Evolutionary conservation across 2,113 vertebrate genomes (phyloP).

Genomic region (Silurus meridionalis): DNA sequence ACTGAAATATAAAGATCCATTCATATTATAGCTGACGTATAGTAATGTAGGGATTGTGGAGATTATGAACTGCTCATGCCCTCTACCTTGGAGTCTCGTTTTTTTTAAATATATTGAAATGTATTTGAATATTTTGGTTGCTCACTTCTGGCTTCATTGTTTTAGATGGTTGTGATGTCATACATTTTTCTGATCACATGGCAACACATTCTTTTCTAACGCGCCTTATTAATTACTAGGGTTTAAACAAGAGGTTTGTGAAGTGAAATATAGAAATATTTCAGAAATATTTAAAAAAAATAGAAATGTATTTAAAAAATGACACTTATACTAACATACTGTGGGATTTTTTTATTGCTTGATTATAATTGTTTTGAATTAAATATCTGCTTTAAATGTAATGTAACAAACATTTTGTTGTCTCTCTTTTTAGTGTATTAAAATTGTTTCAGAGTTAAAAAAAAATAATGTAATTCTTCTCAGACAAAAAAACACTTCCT

Average conservation of each 20-base stretch:
- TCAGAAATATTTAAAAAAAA: too few species aligned
- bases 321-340: too few species aligned
- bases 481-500: not conserved
- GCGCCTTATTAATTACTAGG: too few species aligned
- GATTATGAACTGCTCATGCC: not conserved
- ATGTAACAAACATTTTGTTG: not conserved
- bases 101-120: not conserved
- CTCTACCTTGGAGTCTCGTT: not conserved
- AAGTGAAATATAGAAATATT: too few species aligned
- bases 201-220: too few species aligned
- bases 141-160: not conserved
- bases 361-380: not conserved
- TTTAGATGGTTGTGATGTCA: too few species aligned
- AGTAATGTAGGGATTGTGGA: not conserved
- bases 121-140: not conserved
- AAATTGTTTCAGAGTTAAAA: not conserved
- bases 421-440: not conserved
- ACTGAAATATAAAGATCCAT: not conserved
- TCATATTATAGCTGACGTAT: not conserved
- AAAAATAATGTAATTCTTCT: not conserved
- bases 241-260: too few species aligned
- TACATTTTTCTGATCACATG: too few species aligned
- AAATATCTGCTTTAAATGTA: not conserved
- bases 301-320: too few species aligned
- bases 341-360: not conserved